Conservation (phyloP, 2,888 invertebrate genomes). For the Watsonalla binaria region DNA sequence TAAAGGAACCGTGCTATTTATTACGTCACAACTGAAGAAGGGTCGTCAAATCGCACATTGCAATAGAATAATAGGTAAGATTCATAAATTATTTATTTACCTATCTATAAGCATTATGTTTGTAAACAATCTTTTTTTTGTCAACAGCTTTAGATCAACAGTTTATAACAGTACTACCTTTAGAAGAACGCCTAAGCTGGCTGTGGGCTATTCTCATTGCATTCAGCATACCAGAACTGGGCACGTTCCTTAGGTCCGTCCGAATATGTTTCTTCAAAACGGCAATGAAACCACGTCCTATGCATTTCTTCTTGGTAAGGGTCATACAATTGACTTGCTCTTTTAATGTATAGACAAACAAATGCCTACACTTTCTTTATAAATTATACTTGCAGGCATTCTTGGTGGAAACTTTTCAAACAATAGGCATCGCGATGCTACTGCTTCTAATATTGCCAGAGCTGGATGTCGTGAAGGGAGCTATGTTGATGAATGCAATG, state of each 20-base stretch:
- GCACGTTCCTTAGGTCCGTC: slow-evolving; percentile 83
- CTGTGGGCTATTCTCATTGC: slow-evolving; percentile 88
- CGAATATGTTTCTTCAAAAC: slow-evolving; percentile 87
- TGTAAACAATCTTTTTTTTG: slow-evolving; percentile 6
- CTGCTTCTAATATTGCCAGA: slow-evolving; percentile 87
- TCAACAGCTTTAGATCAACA: slow-evolving; percentile 79
- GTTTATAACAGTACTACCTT: slow-evolving; percentile 79
- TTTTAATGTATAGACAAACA: too few species aligned
- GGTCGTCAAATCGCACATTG: slow-evolving; percentile 79
- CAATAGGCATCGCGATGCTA: slow-evolving; percentile 86
- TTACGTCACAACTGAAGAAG: slow-evolving; percentile 83
- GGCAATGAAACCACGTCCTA: slow-evolving; percentile 72
- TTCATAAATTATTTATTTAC: too few species aligned
- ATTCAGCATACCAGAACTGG: slow-evolving; percentile 87
- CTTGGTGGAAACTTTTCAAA: slow-evolving; percentile 87
- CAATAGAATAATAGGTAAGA: slow-evolving; percentile 63
- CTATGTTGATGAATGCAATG: slow-evolving; percentile 90
- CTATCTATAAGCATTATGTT: too few species aligned
- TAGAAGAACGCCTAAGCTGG: slow-evolving; percentile 85
- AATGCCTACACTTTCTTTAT: slow-evolving; percentile 3
- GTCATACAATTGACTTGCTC: background rate
- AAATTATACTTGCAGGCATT: slow-evolving; percentile 65
- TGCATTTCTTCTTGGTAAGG: slow-evolving; percentile 79
- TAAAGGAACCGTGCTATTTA: slow-evolving; percentile 86
- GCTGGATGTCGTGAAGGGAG: slow-evolving; percentile 88